A percentile compares a stretch with the other conserved stretches of the same genome.
Evolutionary conservation across 2,888 invertebrate genomes (phyloP).

Genomic region (Apocheima hispidaria): DNA sequence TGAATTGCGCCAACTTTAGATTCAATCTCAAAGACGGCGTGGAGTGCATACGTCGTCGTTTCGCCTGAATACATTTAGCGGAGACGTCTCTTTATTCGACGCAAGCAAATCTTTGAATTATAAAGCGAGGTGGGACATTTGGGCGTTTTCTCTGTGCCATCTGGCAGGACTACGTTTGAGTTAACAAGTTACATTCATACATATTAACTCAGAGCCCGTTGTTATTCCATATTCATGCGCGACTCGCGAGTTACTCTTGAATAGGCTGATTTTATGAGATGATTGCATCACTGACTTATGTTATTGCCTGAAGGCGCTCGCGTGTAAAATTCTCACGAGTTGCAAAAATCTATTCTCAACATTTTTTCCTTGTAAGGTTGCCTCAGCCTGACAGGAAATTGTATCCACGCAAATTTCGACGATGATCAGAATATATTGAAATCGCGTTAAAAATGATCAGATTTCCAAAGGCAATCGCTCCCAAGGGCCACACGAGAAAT

Average conservation of each 20-base stretch:
- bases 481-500: conserved; percentile 35
- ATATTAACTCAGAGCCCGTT: conserved; percentile 74
- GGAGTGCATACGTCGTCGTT: conserved; percentile 52
- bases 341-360: conserved; percentile 3
- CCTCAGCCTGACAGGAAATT: background rate
- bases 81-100: conserved; percentile 73
- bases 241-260: conserved; percentile 51
- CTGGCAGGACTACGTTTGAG: conserved; percentile 63
- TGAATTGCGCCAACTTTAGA: conserved; percentile 47
- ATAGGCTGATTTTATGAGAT: conserved; percentile 43
- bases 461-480: conserved; percentile 39
- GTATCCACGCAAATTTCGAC: conserved; percentile 16
- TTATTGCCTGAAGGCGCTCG: conserved; percentile 18
- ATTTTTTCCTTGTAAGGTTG: conserved; percentile 8
- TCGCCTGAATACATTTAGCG: conserved; percentile 73
- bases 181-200: conserved; percentile 81
- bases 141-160: conserved; percentile 63
- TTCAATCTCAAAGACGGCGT: conserved; percentile 45
- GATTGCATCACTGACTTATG: conserved; percentile 34
- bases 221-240: conserved; percentile 74
- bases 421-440: conserved; percentile 36
- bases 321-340: conserved; percentile 11
- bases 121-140: conserved; percentile 70
- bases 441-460: conserved; percentile 32
- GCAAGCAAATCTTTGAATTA: conserved; percentile 82